These are phyloP conservation scores for Tyrannus savana DNA, from an alignment of 2,113 vertebrate genomes.

Conservation along the genomic window DNA sequence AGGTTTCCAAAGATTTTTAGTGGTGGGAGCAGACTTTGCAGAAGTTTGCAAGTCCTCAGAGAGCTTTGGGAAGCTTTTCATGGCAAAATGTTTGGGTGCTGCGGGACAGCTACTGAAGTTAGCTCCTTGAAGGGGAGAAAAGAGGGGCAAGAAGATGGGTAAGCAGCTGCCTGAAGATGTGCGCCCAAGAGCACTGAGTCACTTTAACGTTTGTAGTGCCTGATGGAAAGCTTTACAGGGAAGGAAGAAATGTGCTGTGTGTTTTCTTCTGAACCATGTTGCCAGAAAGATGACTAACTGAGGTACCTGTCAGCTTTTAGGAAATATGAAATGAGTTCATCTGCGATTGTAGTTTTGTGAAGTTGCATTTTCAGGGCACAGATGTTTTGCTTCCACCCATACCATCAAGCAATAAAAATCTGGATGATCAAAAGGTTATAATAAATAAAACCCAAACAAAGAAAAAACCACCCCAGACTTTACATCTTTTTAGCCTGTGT, in stretches of 20 bases:
- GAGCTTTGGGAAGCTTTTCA: not conserved
- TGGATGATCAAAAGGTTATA: not conserved
- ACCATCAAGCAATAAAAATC: not conserved
- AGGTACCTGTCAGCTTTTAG: not conserved
- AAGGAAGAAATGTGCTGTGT: not conserved
- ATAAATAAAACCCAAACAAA: not conserved
- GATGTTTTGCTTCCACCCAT: not conserved
- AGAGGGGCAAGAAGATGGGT: no score
- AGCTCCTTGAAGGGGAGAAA: rapidly evolving
- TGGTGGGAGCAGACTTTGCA: not conserved
- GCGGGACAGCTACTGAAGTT: not conserved
- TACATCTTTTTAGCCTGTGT: not conserved
- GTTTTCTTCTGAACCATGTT: not conserved
- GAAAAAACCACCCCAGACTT: rapidly evolving
- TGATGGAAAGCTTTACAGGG: not conserved
- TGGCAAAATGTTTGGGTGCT: not conserved
- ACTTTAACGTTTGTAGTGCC: not conserved
- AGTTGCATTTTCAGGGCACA: not conserved
- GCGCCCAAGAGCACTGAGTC: not conserved
- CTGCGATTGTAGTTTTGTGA: not conserved
- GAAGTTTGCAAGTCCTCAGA: rapidly evolving
- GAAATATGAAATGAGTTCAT: not conserved
- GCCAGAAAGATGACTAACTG: not conserved
- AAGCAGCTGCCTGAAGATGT: rapidly evolving
- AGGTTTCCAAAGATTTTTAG: not conserved